Evolutionary conservation across 2,797 vertebrate species (phyloP), one percentile per base, ranked within the genome.

Genomic region (Pantherophis alleghaniensis): DNA sequence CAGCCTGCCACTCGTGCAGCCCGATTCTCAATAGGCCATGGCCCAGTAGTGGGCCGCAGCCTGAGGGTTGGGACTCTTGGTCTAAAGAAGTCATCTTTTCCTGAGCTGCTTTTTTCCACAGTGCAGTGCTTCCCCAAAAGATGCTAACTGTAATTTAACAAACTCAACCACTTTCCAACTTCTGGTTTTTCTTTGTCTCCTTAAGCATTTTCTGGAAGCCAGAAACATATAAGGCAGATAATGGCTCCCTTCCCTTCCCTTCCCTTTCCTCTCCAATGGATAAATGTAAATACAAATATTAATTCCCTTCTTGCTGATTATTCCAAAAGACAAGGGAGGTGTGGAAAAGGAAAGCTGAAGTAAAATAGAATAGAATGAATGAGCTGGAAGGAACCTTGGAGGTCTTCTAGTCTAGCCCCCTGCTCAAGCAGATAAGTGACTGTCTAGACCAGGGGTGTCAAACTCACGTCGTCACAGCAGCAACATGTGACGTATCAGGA

Each of bases 1-100:
- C 6, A 5, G 13, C 63, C 63, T 2, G 3, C 6, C 6, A 32
- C n/a, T 74, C 2, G 0, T 74, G n/a, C 14, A 18, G 14, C n/a
- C 5, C 2, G 0, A 1, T 69, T 69, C 66, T 2, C 32, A 69
- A 69, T 69, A 69, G 14, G 14, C n/a, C 66, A 13, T 32, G 66
- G n/a, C 66, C n/a, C 1, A 2, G 6, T 74, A 37, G 6, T 74
- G n/a, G n/a, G 6, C 16, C 6, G 0, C 14, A 74, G 66, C 66
- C 14, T 14, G 5, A 2, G n/a, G 14, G 16, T 74, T 74, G n/a
- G 66, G n/a, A 74, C 4, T n/a, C 66, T n/a, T 74, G 2, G 20
- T 47, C 9, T 47, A 47, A 83, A 83, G 18, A 42, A 83, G 37
- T 9, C 9, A 42, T 24, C 3, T 83, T 37, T 83, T 47, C 37